These are phyloP conservation scores for Alloscopus bannaensis DNA, from an alignment of 2,888 invertebrate genomes.

Conservation along the genomic window DNA sequence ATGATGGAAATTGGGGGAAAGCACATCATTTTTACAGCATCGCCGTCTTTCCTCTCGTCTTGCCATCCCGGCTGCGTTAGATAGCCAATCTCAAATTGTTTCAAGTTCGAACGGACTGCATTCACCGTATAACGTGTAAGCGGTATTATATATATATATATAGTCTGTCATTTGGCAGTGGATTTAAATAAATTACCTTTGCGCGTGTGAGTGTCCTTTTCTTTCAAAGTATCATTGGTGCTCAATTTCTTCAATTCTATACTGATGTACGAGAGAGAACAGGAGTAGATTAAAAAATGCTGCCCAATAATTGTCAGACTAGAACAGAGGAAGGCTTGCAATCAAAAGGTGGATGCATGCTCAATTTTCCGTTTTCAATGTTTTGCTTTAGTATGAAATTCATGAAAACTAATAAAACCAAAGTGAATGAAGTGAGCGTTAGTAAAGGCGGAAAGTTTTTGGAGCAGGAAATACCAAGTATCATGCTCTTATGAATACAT, in stretches of 20 bases:
- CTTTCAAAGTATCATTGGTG: constrained; percentile 4
- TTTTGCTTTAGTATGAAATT: not conserved
- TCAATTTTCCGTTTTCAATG: not conserved
- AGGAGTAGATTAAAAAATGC: not conserved
- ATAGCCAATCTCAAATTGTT: not conserved
- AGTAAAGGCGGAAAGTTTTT: not conserved
- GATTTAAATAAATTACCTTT: constrained; percentile 19
- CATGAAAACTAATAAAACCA: not conserved
- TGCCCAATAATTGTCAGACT: not conserved
- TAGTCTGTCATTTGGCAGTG: not conserved
- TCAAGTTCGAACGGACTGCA: not conserved
- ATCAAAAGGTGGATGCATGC: not conserved
- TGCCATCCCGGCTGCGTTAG: not conserved
- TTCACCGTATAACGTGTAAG: not conserved
- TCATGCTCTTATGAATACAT: constrained; percentile 12
- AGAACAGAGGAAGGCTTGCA: not conserved
- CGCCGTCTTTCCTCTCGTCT: constrained; percentile 1
- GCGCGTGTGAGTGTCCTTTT: not conserved
- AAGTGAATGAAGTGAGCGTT: not conserved
- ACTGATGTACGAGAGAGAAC: not conserved
- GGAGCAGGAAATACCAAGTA: not conserved
- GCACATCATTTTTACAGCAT: constrained; percentile 33
- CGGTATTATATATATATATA: not conserved
- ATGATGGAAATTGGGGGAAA: constrained; percentile 30
- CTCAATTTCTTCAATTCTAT: not conserved